These are phyloP conservation scores for Autographa gamma DNA, from an alignment of 2,888 invertebrate species.

Conservation along the genomic window DNA sequence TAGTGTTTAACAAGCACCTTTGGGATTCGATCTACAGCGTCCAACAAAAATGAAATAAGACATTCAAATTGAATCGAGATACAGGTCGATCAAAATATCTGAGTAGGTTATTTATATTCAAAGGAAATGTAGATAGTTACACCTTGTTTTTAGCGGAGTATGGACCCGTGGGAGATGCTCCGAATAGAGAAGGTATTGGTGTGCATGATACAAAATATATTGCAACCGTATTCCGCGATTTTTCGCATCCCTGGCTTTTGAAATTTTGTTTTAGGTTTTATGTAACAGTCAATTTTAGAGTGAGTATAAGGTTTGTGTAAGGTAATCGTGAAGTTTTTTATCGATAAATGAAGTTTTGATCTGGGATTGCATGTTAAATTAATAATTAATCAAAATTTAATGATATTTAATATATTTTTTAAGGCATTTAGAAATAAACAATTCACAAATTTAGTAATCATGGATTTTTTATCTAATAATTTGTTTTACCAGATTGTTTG, in stretches of 20 bases:
- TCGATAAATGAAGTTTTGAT: too few species aligned
- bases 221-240: slow-evolving; percentile 2
- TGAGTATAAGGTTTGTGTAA: not conserved
- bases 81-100: slow-evolving; percentile 49
- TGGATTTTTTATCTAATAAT: too few species aligned
- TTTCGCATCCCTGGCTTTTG: not conserved
- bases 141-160: slow-evolving; percentile 8
- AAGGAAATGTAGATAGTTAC: slow-evolving; percentile 41
- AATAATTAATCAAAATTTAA: too few species aligned
- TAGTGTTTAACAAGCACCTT: slow-evolving; percentile 16
- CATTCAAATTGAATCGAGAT: slow-evolving; percentile 66
- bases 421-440: too few species aligned
- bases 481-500: too few species aligned
- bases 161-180: not conserved
- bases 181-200: not conserved
- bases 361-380: too few species aligned
- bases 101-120: slow-evolving; percentile 66
- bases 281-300: not conserved
- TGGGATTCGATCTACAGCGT: slow-evolving; percentile 7
- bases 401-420: too few species aligned
- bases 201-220: slow-evolving; percentile 3
- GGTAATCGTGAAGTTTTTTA: not conserved
- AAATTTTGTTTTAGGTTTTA: not conserved
- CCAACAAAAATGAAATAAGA: slow-evolving; percentile 39
- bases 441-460: too few species aligned